phyloP scores from a whole-genome alignment of 2,797 vertebrate genomes.

The Botia almorhae region DNA sequence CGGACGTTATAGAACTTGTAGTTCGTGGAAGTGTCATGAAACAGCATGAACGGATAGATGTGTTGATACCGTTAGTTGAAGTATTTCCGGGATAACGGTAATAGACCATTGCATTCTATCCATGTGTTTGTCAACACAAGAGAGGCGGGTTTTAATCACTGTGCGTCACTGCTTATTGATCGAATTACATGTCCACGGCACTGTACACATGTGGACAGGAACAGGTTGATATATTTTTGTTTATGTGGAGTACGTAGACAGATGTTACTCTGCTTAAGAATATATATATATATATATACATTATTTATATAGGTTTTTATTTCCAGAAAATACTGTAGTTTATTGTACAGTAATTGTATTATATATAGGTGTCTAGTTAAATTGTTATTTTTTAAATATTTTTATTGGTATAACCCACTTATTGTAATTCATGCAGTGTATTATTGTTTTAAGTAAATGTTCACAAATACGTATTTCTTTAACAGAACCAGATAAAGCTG shows the following conservation, averaged over 20 bases:
- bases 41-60: neutral
- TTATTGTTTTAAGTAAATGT: neutral
- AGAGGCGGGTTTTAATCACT: neutral
- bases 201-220: neutral
- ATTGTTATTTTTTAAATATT: too few species aligned
- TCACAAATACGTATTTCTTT: neutral
- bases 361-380: too few species aligned
- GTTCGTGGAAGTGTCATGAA: slow-evolving; percentile 14
- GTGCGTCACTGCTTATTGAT: neutral
- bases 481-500: slow-evolving; percentile 10
- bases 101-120: neutral
- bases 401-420: too few species aligned
- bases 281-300: too few species aligned
- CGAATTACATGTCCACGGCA: neutral
- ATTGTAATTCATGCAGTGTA: too few species aligned
- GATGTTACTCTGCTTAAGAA: too few species aligned
- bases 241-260: too few species aligned
- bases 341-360: too few species aligned
- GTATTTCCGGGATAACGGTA: slow-evolving; percentile 21
- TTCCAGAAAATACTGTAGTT: too few species aligned
- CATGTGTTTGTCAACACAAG: slow-evolving; percentile 1
- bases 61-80: slow-evolving; percentile 3
- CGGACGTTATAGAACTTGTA: slow-evolving; percentile 5
- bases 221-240: neutral
- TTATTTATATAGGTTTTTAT: too few species aligned